These are phyloP conservation scores for Lepisosteus oculatus DNA, from an alignment of 2,113 vertebrate genomes.

Conservation along the genomic window DNA sequence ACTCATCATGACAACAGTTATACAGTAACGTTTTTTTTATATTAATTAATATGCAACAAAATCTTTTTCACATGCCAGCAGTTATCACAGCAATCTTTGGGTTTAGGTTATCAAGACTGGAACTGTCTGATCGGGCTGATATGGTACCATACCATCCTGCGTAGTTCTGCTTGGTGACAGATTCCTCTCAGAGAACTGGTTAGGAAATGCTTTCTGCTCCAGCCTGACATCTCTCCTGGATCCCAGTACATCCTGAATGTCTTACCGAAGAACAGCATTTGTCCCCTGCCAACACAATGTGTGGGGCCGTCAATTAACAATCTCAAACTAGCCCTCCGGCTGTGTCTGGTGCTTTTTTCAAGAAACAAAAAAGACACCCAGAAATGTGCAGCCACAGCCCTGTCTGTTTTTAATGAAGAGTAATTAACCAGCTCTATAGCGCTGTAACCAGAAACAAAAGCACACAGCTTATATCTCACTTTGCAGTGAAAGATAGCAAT, in stretches of 20 bases:
- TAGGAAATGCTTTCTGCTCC: not conserved
- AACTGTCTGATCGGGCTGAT: too few species aligned
- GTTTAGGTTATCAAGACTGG: too few species aligned
- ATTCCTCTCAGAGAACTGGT: not conserved
- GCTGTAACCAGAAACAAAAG: not conserved
- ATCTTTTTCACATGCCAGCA: too few species aligned
- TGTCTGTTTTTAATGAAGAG: not conserved
- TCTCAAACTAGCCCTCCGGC: not conserved
- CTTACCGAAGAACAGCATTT: not conserved
- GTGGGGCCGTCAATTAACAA: not conserved
- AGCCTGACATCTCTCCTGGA: not conserved
- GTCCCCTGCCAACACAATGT: conserved; percentile 2
- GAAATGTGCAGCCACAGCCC: not conserved
- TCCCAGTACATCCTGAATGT: not conserved
- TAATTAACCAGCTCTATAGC: not conserved
- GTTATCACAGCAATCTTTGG: too few species aligned
- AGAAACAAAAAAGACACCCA: not conserved
- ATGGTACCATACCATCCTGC: too few species aligned
- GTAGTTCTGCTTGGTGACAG: too few species aligned
- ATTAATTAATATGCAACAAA: too few species aligned
- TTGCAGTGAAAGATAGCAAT: too few species aligned
- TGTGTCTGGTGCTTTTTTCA: not conserved
- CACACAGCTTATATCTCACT: not conserved
- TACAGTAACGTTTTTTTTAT: too few species aligned
- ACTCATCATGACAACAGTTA: too few species aligned